Evolutionary conservation across 2,113 vertebrate species (phyloP).

Genomic region (Callocephalon fimbriatum): DNA sequence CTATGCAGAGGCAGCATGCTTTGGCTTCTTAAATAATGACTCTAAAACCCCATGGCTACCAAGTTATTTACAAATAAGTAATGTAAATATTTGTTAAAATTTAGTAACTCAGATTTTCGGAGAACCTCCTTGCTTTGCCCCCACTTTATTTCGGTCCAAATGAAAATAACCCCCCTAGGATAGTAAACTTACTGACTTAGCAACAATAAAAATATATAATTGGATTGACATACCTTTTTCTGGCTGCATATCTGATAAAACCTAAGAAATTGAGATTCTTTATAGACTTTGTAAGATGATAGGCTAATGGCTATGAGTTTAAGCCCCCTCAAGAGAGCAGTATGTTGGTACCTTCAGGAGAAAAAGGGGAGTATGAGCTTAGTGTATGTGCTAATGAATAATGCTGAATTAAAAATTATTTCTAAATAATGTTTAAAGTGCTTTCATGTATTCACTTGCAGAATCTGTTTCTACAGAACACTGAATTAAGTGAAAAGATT

Average conservation of each 20-base stretch:
- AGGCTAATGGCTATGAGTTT: not conserved
- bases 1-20: not conserved
- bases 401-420: not conserved
- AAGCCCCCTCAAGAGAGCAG: not conserved
- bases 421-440: conserved; percentile 1
- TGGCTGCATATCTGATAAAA: not conserved
- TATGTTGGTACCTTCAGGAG: not conserved
- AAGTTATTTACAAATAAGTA: not conserved
- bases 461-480: not conserved
- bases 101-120: not conserved
- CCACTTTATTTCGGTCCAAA: not conserved
- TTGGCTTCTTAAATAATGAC: not conserved
- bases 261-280: not conserved
- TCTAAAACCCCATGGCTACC: not conserved
- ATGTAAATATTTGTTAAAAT: not conserved
- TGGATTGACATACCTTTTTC: not conserved
- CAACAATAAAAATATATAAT: not conserved
- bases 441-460: not conserved
- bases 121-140: not conserved
- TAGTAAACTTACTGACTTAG: not conserved
- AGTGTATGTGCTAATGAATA: not conserved
- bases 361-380: not conserved
- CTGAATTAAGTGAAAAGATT: not conserved
- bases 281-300: not conserved
- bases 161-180: not conserved